phyloP scores from a whole-genome alignment of 2,888 invertebrate species.

The Aphidoletes aphidimyza region DNA sequence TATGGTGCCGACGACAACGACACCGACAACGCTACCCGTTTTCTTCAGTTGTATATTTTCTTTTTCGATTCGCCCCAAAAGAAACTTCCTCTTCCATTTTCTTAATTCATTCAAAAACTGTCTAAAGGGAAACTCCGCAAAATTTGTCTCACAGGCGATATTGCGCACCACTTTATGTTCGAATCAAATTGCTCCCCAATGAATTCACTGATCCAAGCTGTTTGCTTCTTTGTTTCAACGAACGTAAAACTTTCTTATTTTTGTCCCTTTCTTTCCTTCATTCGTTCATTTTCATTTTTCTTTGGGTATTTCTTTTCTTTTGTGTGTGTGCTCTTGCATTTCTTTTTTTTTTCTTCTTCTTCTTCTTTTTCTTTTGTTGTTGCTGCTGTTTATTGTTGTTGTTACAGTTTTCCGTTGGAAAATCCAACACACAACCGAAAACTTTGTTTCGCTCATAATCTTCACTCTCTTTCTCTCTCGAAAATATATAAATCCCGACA shows the following conservation, averaged over 20 bases:
- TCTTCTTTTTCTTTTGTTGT: background rate
- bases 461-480: no score
- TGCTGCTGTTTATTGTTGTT: background rate
- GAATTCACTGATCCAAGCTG: conserved; percentile 49
- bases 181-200: conserved; percentile 47
- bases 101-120: conserved; percentile 51
- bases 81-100: background rate
- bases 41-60: no score
- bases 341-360: background rate
- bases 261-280: background rate
- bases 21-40: no score
- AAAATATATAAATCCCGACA: no score
- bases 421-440: conserved; percentile 26
- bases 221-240: conserved; percentile 39
- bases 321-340: no score
- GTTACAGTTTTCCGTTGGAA: background rate
- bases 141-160: conserved; percentile 43
- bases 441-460: background rate
- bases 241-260: conserved; percentile 6
- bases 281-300: background rate
- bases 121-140: conserved; percentile 49
- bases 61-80: no score
- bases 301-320: no score
- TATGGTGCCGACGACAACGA: background rate
- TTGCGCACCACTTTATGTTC: conserved; percentile 51